Evolutionary conservation across 2,797 vertebrate species (phyloP).

Genomic region (Neosalanx taihuensis): DNA sequence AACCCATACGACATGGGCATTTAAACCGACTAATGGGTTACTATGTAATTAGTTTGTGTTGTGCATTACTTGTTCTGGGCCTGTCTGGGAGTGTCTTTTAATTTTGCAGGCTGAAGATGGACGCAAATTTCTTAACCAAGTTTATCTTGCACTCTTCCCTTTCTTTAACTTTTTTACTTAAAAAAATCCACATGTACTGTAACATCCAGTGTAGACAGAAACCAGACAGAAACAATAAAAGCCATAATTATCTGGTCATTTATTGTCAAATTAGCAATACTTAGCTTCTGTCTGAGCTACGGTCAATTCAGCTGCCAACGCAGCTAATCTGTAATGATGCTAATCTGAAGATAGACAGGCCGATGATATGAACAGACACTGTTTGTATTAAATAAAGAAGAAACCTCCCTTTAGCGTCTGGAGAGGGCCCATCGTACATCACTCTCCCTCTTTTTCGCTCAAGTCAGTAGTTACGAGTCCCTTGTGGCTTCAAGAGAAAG

Average conservation of each 20-base stretch:
- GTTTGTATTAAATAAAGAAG: slow-evolving; percentile 7
- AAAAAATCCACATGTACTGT: neutral
- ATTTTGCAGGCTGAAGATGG: too few relatives aligned
- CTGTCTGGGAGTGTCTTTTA: too few relatives aligned
- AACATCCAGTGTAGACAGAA: neutral
- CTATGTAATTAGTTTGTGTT: too few relatives aligned
- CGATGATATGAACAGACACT: slow-evolving; percentile 22
- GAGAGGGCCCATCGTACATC: neutral
- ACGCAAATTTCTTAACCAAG: too few relatives aligned
- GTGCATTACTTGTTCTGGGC: too few relatives aligned
- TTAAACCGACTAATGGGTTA: too few relatives aligned
- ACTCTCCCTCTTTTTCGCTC: neutral
- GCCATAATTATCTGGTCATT: neutral
- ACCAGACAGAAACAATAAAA: slow-evolving; percentile 9
- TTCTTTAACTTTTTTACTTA: too few relatives aligned
- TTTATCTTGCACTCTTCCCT: too few relatives aligned
- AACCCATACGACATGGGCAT: too few relatives aligned
- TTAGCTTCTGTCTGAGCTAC: neutral
- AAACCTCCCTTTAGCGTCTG: neutral
- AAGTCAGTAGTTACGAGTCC: slow-evolving; percentile 7
- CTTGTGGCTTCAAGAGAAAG: slow-evolving; percentile 11
- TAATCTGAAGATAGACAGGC: slow-evolving; percentile 19
- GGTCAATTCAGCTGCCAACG: neutral
- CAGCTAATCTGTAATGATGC: neutral
- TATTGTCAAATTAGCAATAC: neutral